Conservation (phyloP, 2,888 invertebrate species). For the Limnephilus rhombicus region DNA sequence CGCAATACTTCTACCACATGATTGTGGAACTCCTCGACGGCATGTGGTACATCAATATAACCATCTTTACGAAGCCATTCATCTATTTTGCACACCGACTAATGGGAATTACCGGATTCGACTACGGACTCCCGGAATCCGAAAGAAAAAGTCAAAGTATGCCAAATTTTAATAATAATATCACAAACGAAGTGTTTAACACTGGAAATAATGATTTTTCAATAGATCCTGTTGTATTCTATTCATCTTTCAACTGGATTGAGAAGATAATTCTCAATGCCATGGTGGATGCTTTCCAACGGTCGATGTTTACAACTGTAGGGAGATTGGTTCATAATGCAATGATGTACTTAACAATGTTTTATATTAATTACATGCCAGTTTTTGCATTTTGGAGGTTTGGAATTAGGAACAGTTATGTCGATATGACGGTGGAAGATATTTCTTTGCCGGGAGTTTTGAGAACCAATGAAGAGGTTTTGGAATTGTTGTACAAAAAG, state of each 20-base stretch:
- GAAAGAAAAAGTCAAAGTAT: not conserved
- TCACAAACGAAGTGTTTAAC: not conserved
- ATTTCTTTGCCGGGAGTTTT: conserved; percentile 71
- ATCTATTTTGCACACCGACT: conserved; percentile 78
- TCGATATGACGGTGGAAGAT: conserved; percentile 77
- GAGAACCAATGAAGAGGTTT: conserved; percentile 71
- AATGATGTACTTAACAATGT: conserved; percentile 79
- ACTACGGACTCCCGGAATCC: not conserved
- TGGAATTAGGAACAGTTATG: conserved; percentile 80
- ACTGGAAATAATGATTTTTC: conserved; percentile 52
- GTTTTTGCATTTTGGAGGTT: conserved; percentile 83
- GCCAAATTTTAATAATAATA: not conserved
- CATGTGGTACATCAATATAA: conserved; percentile 83
- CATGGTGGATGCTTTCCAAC: conserved; percentile 66
- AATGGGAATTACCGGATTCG: conserved; percentile 70
- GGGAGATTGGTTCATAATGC: conserved; percentile 81
- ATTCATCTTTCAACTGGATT: conserved; percentile 74
- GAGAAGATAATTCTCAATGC: conserved; percentile 71
- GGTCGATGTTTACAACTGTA: conserved; percentile 72
- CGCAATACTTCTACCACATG: conserved; percentile 82
- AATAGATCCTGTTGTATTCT: conserved; percentile 72
- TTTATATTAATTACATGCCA: conserved; percentile 83
- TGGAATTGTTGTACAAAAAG: not conserved
- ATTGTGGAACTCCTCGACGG: conserved; percentile 82
- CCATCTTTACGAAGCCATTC: conserved; percentile 78